These are phyloP conservation scores for Sarcophilus harrisii DNA, from an alignment of 2,797 vertebrate species.

Conservation along the genomic window DNA sequence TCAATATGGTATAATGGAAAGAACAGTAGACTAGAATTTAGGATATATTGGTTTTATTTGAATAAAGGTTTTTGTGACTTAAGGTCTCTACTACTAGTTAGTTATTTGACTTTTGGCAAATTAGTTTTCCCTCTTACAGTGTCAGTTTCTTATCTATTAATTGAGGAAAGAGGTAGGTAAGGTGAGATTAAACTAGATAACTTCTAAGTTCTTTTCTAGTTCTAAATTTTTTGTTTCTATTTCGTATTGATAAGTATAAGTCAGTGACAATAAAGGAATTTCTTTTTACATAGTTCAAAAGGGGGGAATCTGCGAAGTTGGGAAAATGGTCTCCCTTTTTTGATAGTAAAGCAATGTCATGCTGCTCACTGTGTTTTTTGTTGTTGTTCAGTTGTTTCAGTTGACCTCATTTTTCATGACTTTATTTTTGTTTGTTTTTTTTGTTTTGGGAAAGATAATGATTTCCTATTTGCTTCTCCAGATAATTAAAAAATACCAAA, in stretches of 20 bases:
- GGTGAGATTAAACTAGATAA: constrained; percentile 12
- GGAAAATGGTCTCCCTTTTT: neutral
- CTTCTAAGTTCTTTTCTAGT: neutral
- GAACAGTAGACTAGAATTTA: neutral
- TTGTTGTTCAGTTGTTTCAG: neutral
- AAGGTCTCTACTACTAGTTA: neutral
- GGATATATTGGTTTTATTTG: neutral
- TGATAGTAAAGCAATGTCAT: neutral
- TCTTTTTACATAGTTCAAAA: neutral
- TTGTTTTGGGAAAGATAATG: neutral
- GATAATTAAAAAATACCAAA: neutral
- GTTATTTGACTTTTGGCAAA: neutral
- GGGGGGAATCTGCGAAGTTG: neutral
- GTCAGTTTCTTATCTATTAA: neutral
- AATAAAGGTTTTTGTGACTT: neutral
- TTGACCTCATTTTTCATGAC: neutral
- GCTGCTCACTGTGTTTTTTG: neutral
- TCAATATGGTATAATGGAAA: neutral
- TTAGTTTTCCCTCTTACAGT: neutral
- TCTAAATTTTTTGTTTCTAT: neutral
- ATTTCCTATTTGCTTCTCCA: neutral
- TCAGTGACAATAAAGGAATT: constrained; percentile 46
- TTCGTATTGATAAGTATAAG: constrained; percentile 6
- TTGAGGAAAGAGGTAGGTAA: neutral
- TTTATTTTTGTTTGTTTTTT: neutral